These are phyloP conservation scores for Chiloscyllium plagiosum DNA, from an alignment of 2,113 vertebrate genomes.

Conservation along the genomic window DNA sequence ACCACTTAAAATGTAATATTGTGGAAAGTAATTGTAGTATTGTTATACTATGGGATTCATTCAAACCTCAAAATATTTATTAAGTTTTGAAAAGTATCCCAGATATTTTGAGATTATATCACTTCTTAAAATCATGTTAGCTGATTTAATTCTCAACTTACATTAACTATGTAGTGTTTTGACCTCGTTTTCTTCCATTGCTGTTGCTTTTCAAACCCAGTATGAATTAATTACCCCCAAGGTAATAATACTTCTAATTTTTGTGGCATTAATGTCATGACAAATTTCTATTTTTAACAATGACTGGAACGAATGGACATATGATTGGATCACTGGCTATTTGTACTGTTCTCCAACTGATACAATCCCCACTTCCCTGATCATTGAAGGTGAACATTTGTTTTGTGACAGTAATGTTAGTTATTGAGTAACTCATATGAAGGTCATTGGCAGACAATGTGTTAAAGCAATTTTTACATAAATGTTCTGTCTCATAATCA, in stretches of 20 bases:
- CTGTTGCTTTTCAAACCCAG: neutral
- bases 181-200: slow-evolving; percentile 4
- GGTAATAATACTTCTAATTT: slow-evolving; percentile 13
- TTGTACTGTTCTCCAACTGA: too few species aligned
- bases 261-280: neutral
- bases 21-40: neutral
- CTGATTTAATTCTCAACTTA: neutral
- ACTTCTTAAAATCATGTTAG: neutral
- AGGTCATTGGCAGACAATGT: too few species aligned
- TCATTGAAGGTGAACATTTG: too few species aligned
- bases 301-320: neutral
- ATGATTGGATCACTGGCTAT: neutral
- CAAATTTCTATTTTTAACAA: slow-evolving; percentile 7
- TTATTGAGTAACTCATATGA: neutral
- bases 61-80: neutral
- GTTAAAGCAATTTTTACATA: neutral
- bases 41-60: neutral
- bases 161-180: neutral
- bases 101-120: neutral
- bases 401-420: neutral
- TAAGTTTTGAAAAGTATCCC: neutral
- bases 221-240: neutral
- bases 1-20: neutral
- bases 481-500: neutral
- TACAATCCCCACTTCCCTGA: neutral